Base-by-base conservation (phyloP, 2,888 invertebrate genomes). In the Chrysodeixis includens region DNA sequence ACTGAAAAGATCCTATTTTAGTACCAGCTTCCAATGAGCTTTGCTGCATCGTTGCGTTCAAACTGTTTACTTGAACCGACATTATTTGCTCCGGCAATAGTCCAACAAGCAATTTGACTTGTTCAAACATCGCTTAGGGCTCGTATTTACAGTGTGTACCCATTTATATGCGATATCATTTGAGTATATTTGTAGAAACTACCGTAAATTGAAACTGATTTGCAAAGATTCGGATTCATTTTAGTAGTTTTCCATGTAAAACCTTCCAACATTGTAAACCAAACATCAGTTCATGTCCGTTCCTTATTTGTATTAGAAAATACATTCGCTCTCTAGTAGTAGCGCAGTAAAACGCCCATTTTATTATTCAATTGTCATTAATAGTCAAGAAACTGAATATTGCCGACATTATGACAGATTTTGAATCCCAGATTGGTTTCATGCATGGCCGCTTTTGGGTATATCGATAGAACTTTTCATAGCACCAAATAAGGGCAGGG, bases 401-500 rank as follows among this genome's bases (percentile, higher is more conserved):
- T 16, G 32, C 3, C 14, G 64, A 32, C 35, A 14, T 32, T 62
- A 52, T 66, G 56, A 32, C 35, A 56, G 35, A 51, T 32, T 16
- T 59, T 66, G 44, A 69, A 55, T 46, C 60, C 64, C 54, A 67
- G 72, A 69, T 78, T 66, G 69, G 62, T 51, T 1, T 64, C 53
- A 65, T 68, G 55, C 52, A 58, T 20, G 18, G 54, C 30, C 55
- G 46, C 65, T 56, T 81, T 75, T 66, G 65, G 63, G 62, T 71
- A 72, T 76, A 78, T 73, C 78, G 75, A 78, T 83, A 85, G 72
- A 83, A 82, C 75, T 85, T 86, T 88, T 88, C 80, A 78, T 83
- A 84, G 77, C 66, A 65, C 93, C 91, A 82, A 90, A 89, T 87
- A 90, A 89, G 90, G 91, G 79, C 81, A 86, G 83, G 87, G 88